Evolutionary conservation across 2,113 vertebrate species (phyloP).

Genomic region (Passer domesticus): DNA sequence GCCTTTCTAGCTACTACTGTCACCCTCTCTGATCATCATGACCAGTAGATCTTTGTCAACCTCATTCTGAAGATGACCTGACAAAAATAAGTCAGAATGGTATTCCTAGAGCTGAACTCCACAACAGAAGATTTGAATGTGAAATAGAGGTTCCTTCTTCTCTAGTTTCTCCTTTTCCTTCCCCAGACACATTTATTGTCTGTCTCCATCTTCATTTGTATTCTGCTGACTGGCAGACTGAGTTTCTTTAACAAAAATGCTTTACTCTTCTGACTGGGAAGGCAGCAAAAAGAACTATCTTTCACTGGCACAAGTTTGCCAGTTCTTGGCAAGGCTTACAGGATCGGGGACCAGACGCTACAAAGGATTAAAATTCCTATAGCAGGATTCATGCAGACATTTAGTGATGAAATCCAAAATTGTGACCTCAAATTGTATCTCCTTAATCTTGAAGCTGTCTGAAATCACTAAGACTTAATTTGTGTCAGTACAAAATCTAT

Average conservation of each 20-base stretch:
- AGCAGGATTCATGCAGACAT: not conserved
- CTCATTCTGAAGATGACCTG: not conserved
- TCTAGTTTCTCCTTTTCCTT: not conserved
- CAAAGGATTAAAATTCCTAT: not conserved
- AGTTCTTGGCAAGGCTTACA: not conserved
- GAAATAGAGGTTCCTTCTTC: not conserved
- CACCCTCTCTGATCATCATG: not conserved
- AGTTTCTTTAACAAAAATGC: not conserved
- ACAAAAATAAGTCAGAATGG: not conserved
- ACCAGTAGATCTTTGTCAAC: not conserved
- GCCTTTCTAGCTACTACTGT: not conserved
- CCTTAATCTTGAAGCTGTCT: constrained; percentile 1
- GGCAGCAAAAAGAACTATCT: not conserved
- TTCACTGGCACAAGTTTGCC: not conserved
- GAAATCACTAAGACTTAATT: constrained; percentile 21
- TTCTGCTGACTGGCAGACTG: not conserved
- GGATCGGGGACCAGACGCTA: not conserved
- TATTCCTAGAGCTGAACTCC: not conserved
- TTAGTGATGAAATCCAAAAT: not conserved
- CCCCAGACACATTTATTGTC: not conserved
- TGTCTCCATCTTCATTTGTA: not conserved
- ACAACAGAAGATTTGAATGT: not conserved
- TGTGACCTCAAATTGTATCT: not conserved
- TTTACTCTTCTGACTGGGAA: not conserved
- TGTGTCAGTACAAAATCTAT: not conserved